phyloP scores from a whole-genome alignment of 2,113 vertebrate species.

The Bubalus kerabau region DNA sequence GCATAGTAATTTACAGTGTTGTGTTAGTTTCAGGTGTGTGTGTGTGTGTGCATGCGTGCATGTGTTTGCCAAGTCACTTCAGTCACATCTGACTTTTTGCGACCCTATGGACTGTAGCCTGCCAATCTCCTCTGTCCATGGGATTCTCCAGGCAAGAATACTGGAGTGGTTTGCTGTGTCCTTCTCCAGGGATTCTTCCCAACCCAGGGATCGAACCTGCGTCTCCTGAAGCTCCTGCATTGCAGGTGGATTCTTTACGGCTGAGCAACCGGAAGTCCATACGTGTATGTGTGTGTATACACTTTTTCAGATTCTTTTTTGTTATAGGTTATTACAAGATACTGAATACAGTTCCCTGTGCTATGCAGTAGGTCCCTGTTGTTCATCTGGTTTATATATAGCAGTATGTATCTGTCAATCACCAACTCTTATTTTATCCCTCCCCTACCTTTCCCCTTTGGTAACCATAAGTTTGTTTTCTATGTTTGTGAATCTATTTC shows the following conservation, averaged over 20 bases:
- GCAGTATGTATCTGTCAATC: not conserved
- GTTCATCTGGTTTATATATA: not conserved
- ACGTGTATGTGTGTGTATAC: not conserved
- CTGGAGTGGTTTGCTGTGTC: not conserved
- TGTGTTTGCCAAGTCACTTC: not conserved
- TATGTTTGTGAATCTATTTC: not conserved
- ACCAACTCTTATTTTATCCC: not conserved
- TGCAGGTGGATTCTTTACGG: not conserved
- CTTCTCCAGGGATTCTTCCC: not conserved
- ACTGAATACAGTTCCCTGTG: not conserved
- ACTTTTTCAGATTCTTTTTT: not conserved
- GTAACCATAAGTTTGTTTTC: not conserved
- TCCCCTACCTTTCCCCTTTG: not conserved
- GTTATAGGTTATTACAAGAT: not conserved
- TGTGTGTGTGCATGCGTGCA: accelerated
- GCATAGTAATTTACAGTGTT: not conserved
- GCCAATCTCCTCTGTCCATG: not conserved
- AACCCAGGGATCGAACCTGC: not conserved
- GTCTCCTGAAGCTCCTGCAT: not conserved
- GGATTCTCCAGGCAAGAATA: not conserved
- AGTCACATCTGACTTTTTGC: not conserved
- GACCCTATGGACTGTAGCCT: not conserved
- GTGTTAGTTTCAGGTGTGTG: not conserved
- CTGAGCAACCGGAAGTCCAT: not conserved
- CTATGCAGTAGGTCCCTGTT: not conserved